Conservation (phyloP, 2,113 vertebrate species). For the Scartelaos histophorus region DNA sequence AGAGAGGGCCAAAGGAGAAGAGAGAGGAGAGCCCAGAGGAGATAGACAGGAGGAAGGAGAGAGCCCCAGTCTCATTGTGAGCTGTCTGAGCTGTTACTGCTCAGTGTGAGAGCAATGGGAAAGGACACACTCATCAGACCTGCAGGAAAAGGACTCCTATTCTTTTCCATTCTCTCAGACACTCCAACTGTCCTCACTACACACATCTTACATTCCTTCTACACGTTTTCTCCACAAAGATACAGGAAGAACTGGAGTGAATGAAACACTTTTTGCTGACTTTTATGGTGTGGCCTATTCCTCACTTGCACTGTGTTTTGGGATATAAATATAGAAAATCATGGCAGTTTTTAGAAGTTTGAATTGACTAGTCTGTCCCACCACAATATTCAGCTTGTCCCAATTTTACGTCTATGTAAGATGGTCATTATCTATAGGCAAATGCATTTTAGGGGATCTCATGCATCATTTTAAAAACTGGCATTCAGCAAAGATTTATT, state of each 20-base stretch:
- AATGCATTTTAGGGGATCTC: not conserved
- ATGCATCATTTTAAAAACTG: not conserved
- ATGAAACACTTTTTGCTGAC: not conserved
- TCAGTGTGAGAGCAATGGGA: constrained; percentile 67
- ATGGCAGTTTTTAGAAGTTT: too few species aligned
- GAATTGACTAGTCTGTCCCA: too few species aligned
- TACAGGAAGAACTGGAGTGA: not conserved
- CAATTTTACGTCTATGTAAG: too few species aligned
- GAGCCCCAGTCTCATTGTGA: constrained; percentile 67
- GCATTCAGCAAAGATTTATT: too few species aligned
- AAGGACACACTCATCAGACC: constrained; percentile 66
- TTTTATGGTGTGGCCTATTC: too few species aligned
- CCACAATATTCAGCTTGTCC: too few species aligned
- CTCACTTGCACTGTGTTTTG: too few species aligned
- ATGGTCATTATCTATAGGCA: too few species aligned
- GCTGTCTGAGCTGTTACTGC: constrained; percentile 63
- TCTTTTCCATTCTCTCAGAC: not conserved
- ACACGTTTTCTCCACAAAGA: not conserved
- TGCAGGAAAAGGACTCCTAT: constrained; percentile 54
- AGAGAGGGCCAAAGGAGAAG: constrained; percentile 11
- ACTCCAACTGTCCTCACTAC: not conserved
- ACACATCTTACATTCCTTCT: not conserved
- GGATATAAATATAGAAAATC: too few species aligned
- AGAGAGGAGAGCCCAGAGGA: constrained; percentile 17
- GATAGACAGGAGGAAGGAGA: constrained; percentile 44